phyloP scores from a whole-genome alignment of 35 echinoderm and acorn worm genomes.

The Nesometra sesokonis region DNA sequence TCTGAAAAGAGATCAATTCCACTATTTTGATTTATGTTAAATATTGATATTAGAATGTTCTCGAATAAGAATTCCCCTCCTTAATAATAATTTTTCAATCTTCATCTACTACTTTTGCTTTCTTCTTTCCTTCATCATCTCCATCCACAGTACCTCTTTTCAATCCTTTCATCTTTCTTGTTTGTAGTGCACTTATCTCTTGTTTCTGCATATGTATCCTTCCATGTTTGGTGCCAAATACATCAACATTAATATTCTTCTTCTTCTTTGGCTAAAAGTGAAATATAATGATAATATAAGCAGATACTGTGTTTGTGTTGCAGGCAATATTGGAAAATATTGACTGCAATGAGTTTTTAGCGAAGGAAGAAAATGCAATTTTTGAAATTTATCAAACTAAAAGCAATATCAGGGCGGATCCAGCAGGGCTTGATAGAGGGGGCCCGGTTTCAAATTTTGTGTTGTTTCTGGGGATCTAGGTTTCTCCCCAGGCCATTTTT shows the following conservation, averaged over 20 bases:
- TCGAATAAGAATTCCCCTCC: no score
- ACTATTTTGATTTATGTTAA: no score
- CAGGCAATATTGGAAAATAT: background rate
- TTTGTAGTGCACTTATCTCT: slow-evolving; percentile 61
- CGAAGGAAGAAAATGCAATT: background rate
- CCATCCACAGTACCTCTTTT: slow-evolving; percentile 28
- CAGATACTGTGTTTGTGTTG: background rate
- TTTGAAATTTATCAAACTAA: background rate
- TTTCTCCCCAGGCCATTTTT: no score
- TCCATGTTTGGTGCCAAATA: slow-evolving; percentile 76
- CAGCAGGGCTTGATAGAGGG: no score
- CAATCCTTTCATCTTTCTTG: slow-evolving; percentile 82
- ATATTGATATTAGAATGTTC: no score
- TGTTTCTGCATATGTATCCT: slow-evolving; percentile 85
- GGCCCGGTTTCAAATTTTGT: no score
- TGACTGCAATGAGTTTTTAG: background rate
- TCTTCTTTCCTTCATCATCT: background rate
- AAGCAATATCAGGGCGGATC: no score
- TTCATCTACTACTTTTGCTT: background rate
- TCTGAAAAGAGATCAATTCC: no score
- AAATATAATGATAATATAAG: background rate
- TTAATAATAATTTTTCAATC: background rate
- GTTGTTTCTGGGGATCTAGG: no score
- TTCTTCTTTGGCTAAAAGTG: slow-evolving; percentile 65
- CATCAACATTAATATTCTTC: slow-evolving; percentile 90